Evolutionary conservation across 2,888 invertebrate genomes (phyloP), one percentile per base, ranked within the genome.

Genomic region (Drosophila atroscutellata): DNA sequence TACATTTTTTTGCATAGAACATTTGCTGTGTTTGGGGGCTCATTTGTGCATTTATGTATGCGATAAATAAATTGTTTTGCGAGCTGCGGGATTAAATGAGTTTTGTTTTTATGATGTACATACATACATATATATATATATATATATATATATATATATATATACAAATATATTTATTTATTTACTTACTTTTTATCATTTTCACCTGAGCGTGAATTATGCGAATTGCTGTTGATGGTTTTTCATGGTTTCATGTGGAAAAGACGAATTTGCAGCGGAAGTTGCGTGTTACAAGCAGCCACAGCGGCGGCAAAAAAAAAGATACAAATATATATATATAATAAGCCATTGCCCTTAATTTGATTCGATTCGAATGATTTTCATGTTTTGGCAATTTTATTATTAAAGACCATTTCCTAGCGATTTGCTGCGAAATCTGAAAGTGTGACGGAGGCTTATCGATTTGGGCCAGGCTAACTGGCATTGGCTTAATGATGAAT

Each of bases 231-330:
- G 15, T 52, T 57, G 37, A 37, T 57, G 57, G n/a, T 34, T 61
- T 55, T 49, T 54, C 32, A 32, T 32, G 32, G 18, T 66, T 68
- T 72, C 68, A 75, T 79, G 81, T 83, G 85, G 85, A 85, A 87
- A 80, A 86, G 73, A 67, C 80, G 69, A 88, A 87, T 88, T 85
- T 88, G 83, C 83, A 77, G 49, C 85, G 85, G 85, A 85, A 88
- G 80, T 88, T 85, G 83, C 79, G 86, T 88, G 81, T 86, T 76
- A 64, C 58, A 52, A 55, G 61, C 24, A 15, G 24, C 45, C 24
- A 65, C 70, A 56, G 1, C 20, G 24, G 3, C 13, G 13, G 42
- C n/a, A n/a, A 34, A 5, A 54, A 56, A 55, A 62, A 34, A 60
- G 36, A 51, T 28, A 36, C n/a, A 72, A 42, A 28, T 15, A 51